Base-by-base conservation (phyloP, 2,113 vertebrate genomes). In the Anthoscopus minutus region DNA sequence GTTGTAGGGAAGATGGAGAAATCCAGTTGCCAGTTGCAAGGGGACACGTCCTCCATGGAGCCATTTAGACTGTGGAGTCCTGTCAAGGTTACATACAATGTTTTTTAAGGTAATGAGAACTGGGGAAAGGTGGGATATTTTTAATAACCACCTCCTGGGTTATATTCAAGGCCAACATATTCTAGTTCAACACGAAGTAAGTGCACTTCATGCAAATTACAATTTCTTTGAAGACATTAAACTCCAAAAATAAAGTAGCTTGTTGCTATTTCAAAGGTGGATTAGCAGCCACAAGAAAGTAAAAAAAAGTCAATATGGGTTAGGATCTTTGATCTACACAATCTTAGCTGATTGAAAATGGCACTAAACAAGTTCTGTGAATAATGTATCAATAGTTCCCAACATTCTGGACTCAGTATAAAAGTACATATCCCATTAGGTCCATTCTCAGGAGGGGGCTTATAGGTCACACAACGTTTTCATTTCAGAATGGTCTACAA, bases 1-100 rank as follows among this genome's bases (percentile, higher is more conserved):
- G 2, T 19, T 42, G 9, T 22, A 54, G 16, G 7, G 27, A 78
- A 89, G 60, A 78, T 7, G 17, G 42, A 62, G 48, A 13, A 62
- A 81, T 21, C 13, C 0, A 3, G 35, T 45, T 73, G 38, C 18
- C 58, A 50, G 31, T 4, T 58, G 13, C 58, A 44, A 86, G 25
- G 18, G 20, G 51, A 77, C 33, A 37, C 0, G 0, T 37, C 9
- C 16, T 25, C 4, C 20, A 40, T 6, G 11, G 25, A 74, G 73
- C 19, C 6, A 64, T 65, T 72, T n/a, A 44, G 35, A 54, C 33
- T 50, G 42, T 17, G 35, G 45, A 96, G 83, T 61, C 23, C 51
- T 28, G 12, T 16, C 14, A 79, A 64, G 33, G 11, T 86, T 61
- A 60, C 22, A 53, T 27, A 17, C 7, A 64, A n/a, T n/a, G n/a